Evolutionary conservation across 2,888 invertebrate genomes (phyloP), one percentile per base, ranked within the genome.

Genomic region (Tubulanus polymorphus): DNA sequence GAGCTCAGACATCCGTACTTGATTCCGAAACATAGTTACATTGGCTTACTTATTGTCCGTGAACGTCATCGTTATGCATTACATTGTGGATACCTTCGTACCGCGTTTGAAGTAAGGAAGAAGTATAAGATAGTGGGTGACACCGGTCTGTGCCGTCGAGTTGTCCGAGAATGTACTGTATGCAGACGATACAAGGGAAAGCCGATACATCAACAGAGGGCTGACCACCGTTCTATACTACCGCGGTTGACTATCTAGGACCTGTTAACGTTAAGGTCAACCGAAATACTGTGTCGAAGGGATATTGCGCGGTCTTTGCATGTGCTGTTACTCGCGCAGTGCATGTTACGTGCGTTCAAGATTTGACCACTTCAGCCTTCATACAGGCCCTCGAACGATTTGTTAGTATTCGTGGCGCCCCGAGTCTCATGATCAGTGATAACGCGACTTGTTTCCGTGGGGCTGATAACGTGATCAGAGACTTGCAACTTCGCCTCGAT

Each of bases 71-170:
- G 20, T 3, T 28, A 49, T 12, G 49, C 49, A 15, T 12, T 49
- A 5, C 49, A 49, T 49, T 29, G 52, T 48, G 50, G 48, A 47
- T 46, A 51, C n/a, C 37, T 51, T 6, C 29, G 52, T n/a, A 51
- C 52, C 10, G 52, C 25, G 5, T 23, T 29, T 3, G 52, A 51
- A 50, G 47, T 51, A 15, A 37, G 52, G 3, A 51, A 23, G 52
- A 47, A n/a, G 5, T 51, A 51, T 26, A 48, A 46, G 50, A 51
- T 51, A n/a, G 26, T 51, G 20, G 52, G 52, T 12, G 52, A 51
- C 52, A 46, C n/a, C n/a, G n/a, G n/a, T n/a, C n/a, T n/a, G n/a
- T n/a, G n/a, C n/a, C n/a, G n/a, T n/a, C n/a, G n/a, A n/a, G n/a
- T n/a, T n/a, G n/a, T n/a, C n/a, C n/a, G n/a, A n/a, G n/a, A n/a